Conservation (phyloP, 2,888 invertebrate species). For the Galerucella calmariensis region DNA sequence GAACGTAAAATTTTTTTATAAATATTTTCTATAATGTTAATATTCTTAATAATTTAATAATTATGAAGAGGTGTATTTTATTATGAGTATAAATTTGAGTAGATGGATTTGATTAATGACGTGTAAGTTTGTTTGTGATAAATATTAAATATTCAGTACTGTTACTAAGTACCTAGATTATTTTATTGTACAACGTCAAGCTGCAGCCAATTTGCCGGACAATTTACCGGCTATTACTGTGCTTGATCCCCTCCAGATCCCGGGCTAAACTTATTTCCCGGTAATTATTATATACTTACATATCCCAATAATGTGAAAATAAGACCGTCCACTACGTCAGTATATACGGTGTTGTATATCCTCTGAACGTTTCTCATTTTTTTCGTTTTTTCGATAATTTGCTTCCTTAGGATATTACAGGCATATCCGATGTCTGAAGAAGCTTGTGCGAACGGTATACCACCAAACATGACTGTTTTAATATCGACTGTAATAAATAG, state of each 20-base stretch:
- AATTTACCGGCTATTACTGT: no score
- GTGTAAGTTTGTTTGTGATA: no score
- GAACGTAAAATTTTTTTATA: no score
- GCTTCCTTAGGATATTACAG: constrained; percentile 47
- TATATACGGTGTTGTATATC: constrained; percentile 33
- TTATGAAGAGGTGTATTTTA: no score
- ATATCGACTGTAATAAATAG: constrained; percentile 47
- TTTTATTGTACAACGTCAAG: no score
- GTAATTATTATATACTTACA: constrained; percentile 44
- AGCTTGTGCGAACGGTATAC: constrained; percentile 45
- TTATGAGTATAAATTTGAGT: no score
- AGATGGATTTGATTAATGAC: no score
- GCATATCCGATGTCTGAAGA: constrained; percentile 44
- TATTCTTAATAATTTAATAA: no score
- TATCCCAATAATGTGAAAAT: constrained; percentile 47
- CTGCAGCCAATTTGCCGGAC: no score
- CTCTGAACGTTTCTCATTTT: constrained; percentile 40
- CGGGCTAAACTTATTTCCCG: not conserved
- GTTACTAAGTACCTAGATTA: no score
- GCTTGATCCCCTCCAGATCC: not conserved
- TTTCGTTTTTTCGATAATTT: constrained; percentile 38
- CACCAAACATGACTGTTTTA: constrained; percentile 47
- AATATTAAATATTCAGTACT: no score
- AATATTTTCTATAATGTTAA: no score
- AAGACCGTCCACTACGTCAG: constrained; percentile 27